Percentiles rank a stretch among this genome's conserved stretches.
Conservation (phyloP, 2,797 vertebrate species). For the Lepidocolaptes lacrymiger region DNA sequence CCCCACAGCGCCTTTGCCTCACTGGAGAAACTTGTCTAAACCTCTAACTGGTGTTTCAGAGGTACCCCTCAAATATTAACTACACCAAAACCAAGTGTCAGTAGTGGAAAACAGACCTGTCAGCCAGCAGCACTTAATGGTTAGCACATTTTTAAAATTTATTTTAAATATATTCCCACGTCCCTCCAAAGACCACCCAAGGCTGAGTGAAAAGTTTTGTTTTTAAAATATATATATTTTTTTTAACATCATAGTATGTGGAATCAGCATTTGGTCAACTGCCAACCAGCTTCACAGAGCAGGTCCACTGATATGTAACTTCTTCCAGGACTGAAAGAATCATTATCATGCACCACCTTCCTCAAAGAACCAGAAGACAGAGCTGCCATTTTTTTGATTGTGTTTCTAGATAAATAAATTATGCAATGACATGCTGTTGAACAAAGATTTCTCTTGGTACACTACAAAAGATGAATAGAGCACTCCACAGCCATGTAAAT, state of each 20-base stretch:
- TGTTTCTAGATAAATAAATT: not conserved
- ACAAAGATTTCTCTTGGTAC: not conserved
- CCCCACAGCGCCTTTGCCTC: not conserved
- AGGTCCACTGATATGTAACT: not conserved
- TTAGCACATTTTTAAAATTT: not conserved
- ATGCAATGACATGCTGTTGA: not conserved
- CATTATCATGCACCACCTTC: not conserved
- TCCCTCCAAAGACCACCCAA: not conserved
- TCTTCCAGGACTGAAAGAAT: not conserved
- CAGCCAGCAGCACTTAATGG: not conserved
- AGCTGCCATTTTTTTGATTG: not conserved
- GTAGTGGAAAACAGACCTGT: not conserved
- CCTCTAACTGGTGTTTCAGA: not conserved
- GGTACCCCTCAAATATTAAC: not conserved
- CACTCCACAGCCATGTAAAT: not conserved
- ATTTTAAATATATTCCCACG: not conserved
- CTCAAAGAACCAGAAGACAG: not conserved
- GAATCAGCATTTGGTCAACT: not conserved
- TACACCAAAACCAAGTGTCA: not conserved
- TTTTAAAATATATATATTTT: not conserved
- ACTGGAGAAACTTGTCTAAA: not conserved
- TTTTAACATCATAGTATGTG: not conserved
- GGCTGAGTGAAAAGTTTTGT: not conserved
- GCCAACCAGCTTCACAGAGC: not conserved
- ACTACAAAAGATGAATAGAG: not conserved